These are phyloP conservation scores for Nasonia giraulti DNA, from an alignment of 1,140 invertebrate species.

Conservation along the genomic window DNA sequence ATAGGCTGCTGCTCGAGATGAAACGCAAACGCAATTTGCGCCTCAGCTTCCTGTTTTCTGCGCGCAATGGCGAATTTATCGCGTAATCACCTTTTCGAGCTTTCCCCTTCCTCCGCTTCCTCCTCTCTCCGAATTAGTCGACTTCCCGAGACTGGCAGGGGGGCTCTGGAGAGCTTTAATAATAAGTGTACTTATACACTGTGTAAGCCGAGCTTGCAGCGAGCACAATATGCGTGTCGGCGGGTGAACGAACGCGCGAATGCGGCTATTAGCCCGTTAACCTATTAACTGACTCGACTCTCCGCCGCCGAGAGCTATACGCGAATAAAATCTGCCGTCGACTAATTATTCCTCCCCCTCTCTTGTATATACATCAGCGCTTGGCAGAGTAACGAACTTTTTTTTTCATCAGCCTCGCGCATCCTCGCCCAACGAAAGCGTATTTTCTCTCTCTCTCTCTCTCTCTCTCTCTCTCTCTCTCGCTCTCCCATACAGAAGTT, in stretches of 20 bases:
- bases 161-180: too few species aligned
- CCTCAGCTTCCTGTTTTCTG: not conserved
- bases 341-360: constrained; percentile 26
- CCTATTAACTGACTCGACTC: constrained; percentile 34
- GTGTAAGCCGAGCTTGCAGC: too few species aligned
- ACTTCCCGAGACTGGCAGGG: too few species aligned
- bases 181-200: too few species aligned
- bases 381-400: not conserved
- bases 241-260: constrained; percentile 44
- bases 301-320: not conserved
- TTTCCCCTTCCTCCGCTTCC: not conserved
- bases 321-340: constrained; percentile 32
- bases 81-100: not conserved
- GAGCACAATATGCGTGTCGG: not conserved
- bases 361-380: too few species aligned
- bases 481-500: not conserved
- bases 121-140: not conserved
- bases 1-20: not conserved
- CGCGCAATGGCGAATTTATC: not conserved
- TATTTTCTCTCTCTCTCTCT: not conserved
- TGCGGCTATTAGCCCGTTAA: constrained; percentile 45
- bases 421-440: not conserved
- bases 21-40: constrained; percentile 14
- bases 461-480: not conserved
- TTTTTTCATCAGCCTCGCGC: not conserved